Percentiles rank a stretch among this genome's conserved stretches.
phyloP scores from a whole-genome alignment of 2,797 vertebrate genomes.

The Pteronotus mesoamericanus region DNA sequence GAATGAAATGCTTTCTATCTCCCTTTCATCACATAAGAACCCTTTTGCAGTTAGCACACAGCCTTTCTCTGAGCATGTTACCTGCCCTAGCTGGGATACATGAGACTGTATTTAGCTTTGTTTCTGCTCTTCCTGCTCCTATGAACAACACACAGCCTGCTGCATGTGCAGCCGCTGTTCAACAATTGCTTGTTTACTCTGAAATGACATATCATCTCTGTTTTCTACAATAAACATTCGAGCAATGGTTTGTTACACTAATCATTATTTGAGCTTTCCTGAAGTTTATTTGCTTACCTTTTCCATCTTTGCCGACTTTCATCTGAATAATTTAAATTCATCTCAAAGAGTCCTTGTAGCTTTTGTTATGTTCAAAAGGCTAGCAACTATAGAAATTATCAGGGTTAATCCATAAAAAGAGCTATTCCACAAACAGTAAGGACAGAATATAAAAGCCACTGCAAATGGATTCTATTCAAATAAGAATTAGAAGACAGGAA shows the following conservation, averaged over 20 bases:
- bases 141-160: neutral
- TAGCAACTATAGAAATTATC: neutral
- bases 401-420: neutral
- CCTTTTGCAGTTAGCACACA: neutral
- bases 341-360: neutral
- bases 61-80: neutral
- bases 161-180: rapidly evolving
- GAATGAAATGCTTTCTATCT: neutral
- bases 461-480: neutral
- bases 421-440: neutral
- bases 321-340: conserved; percentile 40
- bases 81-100: neutral
- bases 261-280: neutral
- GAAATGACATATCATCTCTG: neutral
- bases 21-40: neutral
- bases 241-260: neutral
- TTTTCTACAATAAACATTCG: neutral
- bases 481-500: neutral
- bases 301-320: conserved; percentile 19
- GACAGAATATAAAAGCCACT: neutral
- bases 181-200: neutral
- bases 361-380: neutral
- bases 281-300: neutral
- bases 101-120: no score
- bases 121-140: neutral